Evolutionary conservation across 2,888 invertebrate genomes (phyloP).

Genomic region (Agriopis marginaria): DNA sequence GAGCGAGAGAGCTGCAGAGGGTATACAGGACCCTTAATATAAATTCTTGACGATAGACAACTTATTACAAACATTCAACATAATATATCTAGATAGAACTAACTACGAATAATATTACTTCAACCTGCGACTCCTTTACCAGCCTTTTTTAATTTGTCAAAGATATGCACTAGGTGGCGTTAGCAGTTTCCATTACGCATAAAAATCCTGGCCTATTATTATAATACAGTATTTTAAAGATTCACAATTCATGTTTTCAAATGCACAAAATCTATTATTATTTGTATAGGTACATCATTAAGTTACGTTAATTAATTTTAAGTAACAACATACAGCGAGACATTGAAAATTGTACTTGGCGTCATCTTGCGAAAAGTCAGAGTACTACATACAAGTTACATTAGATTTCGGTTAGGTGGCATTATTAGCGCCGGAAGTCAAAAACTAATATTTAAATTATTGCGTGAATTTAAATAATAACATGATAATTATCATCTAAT

Average conservation of each 20-base stretch:
- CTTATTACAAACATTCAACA: no score
- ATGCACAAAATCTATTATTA: neutral
- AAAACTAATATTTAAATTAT: conserved; percentile 14
- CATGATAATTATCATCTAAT: conserved; percentile 35
- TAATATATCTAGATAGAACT: no score
- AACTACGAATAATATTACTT: no score
- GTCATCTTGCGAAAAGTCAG: conserved; percentile 10
- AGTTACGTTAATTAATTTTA: neutral
- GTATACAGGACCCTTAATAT: no score
- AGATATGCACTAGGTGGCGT: conserved; percentile 9
- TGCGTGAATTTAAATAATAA: conserved; percentile 18
- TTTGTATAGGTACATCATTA: neutral
- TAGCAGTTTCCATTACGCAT: conserved; percentile 3
- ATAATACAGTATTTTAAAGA: neutral
- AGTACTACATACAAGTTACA: neutral
- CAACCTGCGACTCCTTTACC: neutral
- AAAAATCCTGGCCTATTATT: neutral
- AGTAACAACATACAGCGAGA: neutral
- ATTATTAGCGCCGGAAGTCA: conserved; percentile 48
- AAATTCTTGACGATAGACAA: no score
- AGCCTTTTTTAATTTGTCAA: neutral
- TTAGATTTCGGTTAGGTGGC: conserved; percentile 45
- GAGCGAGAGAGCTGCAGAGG: no score
- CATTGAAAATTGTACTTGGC: neutral
- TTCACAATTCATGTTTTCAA: neutral